Evolutionary conservation across 2,797 vertebrate genomes (phyloP).

Genomic region (Myiotriccus ornatus): DNA sequence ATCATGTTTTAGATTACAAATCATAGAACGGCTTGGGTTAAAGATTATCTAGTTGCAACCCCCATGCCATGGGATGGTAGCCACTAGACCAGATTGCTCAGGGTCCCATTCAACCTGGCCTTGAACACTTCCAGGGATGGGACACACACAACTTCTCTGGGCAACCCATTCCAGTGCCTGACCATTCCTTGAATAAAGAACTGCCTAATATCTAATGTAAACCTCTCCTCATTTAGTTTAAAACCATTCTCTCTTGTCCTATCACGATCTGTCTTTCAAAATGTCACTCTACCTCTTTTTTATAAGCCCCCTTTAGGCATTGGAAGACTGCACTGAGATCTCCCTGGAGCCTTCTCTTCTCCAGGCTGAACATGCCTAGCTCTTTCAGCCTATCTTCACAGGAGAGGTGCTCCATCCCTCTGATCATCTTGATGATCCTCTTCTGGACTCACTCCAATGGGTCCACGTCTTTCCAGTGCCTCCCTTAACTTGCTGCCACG

Average conservation of each 20-base stretch:
- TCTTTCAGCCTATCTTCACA: not conserved
- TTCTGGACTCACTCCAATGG: not conserved
- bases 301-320: accelerated
- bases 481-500: not conserved
- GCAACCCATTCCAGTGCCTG: not conserved
- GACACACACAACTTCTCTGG: not conserved
- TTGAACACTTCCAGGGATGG: not conserved
- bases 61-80: not conserved
- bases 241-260: not conserved
- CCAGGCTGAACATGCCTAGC: not conserved
- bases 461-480: not conserved
- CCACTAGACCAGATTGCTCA: not conserved
- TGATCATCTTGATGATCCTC: not conserved
- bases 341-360: not conserved
- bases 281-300: not conserved
- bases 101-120: not conserved
- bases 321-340: not conserved
- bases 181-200: not conserved
- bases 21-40: not conserved
- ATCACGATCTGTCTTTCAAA: not conserved
- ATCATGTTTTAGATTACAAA: not conserved
- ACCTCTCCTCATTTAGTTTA: not conserved
- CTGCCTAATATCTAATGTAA: not conserved
- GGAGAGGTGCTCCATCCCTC: not conserved
- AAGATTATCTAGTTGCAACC: not conserved